Base-by-base conservation (phyloP, 92 coral and sea anemone species). In the Galaxea fascicularis region DNA sequence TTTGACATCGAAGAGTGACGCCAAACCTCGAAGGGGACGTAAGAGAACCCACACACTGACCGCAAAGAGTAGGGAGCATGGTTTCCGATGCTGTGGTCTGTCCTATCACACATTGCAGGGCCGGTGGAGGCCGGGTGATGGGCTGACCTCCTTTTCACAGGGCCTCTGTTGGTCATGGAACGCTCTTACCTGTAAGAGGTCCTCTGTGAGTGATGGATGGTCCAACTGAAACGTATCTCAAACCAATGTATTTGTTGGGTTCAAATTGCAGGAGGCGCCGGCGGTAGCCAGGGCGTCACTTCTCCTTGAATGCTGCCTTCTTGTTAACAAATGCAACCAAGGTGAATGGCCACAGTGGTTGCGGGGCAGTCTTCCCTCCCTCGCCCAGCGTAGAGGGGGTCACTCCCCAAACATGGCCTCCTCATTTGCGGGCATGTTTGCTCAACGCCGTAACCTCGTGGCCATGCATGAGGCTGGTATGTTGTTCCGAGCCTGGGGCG, bases 281-380 rank as follows among this genome's bases (percentile, higher is more conserved):
- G 97, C 90, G 4, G 88, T 97, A 25, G 94, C 99, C 22, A 84
- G 99, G 26, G 99, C 97, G 22, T 91, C 95, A n/a, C 91, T 97
- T 20, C 91, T 97, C 11, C 79, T 97, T 22, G 99, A 97, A 65
- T 97, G 99, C 64, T 90, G 97, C 57, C 88, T 88, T 69, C 88
- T 97, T 25, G 99, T 97, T 15, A 91, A 97, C 77, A 93, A 93
- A 64, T 97, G 99, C 82, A 97, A 97, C 91, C 90, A 67, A 51
- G 98, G 99, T 18, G 96, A 95, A 45, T 97, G 99, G 99, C 99
- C 99, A 1, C 88, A 91, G 80, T 97, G 99, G 99, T 84, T 97
- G 79, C 89, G 95, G 20, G 98, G 96, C 64, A 97, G 98, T 60
- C 97, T 89, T n/a, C 93, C 99, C 1, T 90, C 93, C 24, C 78